Percentiles rank a stretch among this genome's conserved stretches.
These are phyloP conservation scores for Gymnarchus niloticus DNA, from an alignment of 2,113 vertebrate species.

Conservation along the genomic window DNA sequence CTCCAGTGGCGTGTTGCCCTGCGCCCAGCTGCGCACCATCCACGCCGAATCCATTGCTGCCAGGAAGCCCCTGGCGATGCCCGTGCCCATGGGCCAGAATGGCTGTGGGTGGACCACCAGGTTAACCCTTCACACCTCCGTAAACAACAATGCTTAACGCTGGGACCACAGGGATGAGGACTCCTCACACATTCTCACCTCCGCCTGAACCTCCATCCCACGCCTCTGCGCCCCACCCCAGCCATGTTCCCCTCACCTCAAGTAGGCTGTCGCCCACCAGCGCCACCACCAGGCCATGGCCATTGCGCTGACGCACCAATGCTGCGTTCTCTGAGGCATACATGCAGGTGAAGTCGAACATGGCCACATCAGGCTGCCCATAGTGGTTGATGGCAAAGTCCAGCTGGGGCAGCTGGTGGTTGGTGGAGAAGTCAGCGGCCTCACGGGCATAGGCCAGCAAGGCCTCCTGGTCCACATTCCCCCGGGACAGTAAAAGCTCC, in stretches of 20 bases:
- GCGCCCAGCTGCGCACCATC: conserved; percentile 95
- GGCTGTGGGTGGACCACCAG: conserved; percentile 61
- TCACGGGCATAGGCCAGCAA: conserved; percentile 84
- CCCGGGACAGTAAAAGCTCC: conserved; percentile 83
- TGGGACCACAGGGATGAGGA: too few species aligned
- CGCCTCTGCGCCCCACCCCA: not conserved
- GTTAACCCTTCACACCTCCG: not conserved
- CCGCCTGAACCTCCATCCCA: not conserved
- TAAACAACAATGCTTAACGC: not conserved
- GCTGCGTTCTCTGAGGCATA: conserved; percentile 93
- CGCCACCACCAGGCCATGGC: conserved; percentile 82
- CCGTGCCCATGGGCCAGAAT: conserved; percentile 98
- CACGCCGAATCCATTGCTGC: conserved; percentile 94
- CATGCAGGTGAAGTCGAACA: conserved; percentile 99
- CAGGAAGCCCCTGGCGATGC: conserved; percentile 93
- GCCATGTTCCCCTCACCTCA: conserved; percentile 67
- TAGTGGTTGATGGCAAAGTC: conserved; percentile 99
- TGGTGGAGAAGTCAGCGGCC: conserved; percentile 93
- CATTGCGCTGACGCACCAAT: conserved; percentile 81
- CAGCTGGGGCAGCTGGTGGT: conserved; percentile 83
- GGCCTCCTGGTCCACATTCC: conserved; percentile 91
- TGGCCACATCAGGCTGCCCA: conserved; percentile 93
- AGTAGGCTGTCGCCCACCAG: conserved; percentile 92
- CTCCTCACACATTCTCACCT: not conserved
- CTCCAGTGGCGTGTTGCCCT: conserved; percentile 78